Evolutionary conservation across 2,113 vertebrate genomes (phyloP).

Genomic region (Melozone crissalis): DNA sequence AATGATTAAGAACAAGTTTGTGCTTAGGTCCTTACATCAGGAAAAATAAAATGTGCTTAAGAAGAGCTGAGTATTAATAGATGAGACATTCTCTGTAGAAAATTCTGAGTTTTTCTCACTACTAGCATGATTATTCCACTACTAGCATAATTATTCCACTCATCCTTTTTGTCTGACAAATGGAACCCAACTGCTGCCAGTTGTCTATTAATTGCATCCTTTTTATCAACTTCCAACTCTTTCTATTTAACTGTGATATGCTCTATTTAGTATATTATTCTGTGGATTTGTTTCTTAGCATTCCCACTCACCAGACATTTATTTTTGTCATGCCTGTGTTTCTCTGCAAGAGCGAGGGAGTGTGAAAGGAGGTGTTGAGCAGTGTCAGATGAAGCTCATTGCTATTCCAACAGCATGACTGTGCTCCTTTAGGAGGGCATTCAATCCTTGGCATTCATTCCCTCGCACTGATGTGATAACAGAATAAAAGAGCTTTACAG

Average conservation of each 20-base stretch:
- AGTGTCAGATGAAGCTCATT: conserved; percentile 47
- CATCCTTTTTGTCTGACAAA: not conserved
- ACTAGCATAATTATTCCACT: not conserved
- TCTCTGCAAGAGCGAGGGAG: not conserved
- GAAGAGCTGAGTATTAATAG: not conserved
- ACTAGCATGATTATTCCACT: not conserved
- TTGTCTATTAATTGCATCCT: conserved; percentile 41
- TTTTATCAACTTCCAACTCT: not conserved
- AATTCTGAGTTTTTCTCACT: not conserved
- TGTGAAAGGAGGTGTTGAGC: not conserved
- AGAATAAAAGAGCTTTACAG: conserved; percentile 69
- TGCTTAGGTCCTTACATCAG: not conserved
- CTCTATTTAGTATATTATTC: conserved; percentile 35
- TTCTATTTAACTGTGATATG: conserved; percentile 5
- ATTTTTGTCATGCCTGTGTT: conserved; percentile 44
- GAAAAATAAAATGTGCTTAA: not conserved
- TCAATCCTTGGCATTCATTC: conserved; percentile 69
- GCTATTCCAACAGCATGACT: conserved; percentile 49
- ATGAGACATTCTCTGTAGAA: not conserved
- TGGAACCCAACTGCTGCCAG: conserved; percentile 8
- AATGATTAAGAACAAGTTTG: not conserved
- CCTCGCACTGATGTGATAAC: conserved; percentile 64
- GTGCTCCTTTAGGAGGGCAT: conserved; percentile 41
- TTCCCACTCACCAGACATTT: conserved; percentile 5
- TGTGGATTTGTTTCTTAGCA: not conserved